Conservation (phyloP, 2,797 vertebrate genomes). For the Characodon lateralis region DNA sequence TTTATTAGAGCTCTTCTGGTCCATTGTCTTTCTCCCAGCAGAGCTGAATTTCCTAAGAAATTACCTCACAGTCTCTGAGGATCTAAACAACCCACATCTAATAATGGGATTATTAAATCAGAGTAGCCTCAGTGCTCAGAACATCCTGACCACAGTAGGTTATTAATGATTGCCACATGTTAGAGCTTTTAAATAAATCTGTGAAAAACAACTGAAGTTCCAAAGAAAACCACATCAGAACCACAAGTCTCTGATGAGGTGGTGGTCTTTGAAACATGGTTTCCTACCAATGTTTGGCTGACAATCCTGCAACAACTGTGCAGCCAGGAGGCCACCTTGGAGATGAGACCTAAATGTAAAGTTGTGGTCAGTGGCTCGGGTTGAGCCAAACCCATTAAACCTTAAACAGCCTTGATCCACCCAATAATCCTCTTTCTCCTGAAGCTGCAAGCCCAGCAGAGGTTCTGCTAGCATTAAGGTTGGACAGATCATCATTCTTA, state of each 20-base stretch:
- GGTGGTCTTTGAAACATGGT: constrained; percentile 41
- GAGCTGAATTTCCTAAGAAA: constrained; percentile 34
- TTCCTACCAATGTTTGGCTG: constrained; percentile 38
- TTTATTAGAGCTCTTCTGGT: constrained; percentile 6
- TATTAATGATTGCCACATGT: constrained; percentile 67
- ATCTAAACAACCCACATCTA: constrained; percentile 61
- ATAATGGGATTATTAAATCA: constrained; percentile 64
- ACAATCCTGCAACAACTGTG: constrained; percentile 32
- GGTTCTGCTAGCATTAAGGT: constrained; percentile 18
- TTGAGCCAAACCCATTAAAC: constrained; percentile 58
- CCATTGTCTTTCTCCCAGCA: constrained; percentile 17
- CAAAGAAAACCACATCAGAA: constrained; percentile 43
- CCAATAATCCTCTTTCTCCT: constrained; percentile 21
- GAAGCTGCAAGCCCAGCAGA: constrained; percentile 17
- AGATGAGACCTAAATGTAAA: constrained; percentile 50
- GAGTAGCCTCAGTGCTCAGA: constrained; percentile 36
- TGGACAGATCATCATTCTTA: constrained; percentile 27
- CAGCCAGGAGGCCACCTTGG: constrained; percentile 45
- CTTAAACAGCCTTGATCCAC: constrained; percentile 66
- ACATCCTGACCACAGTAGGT: constrained; percentile 42
- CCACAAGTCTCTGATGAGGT: constrained; percentile 58
- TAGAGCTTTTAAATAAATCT: constrained; percentile 42
- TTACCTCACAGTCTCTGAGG: constrained; percentile 57
- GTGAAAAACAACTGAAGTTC: constrained; percentile 25
- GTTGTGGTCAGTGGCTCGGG: constrained; percentile 52